Conservation (phyloP, 2,797 vertebrate species). For the Pyrrhura leucotis region DNA sequence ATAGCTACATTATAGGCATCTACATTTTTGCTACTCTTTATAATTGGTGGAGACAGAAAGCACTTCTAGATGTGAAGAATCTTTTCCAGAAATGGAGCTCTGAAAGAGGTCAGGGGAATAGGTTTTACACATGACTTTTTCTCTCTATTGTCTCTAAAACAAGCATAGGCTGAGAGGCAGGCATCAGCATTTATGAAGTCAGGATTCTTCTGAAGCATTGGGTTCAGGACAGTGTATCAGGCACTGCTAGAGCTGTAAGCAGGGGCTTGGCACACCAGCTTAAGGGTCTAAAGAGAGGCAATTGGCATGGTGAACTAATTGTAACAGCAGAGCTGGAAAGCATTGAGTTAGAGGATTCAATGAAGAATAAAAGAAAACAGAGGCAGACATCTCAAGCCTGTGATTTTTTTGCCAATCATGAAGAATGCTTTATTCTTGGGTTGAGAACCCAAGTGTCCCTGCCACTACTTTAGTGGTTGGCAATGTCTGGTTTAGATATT, state of each 20-base stretch:
- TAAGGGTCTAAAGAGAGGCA: background rate
- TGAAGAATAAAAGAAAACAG: background rate
- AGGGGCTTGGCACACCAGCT: background rate
- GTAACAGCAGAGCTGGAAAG: background rate
- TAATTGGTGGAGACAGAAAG: background rate
- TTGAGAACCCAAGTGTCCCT: background rate
- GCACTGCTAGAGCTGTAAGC: background rate
- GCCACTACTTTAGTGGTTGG: background rate
- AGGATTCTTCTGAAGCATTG: background rate
- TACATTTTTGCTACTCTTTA: background rate
- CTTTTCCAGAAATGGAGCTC: background rate
- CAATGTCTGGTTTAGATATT: background rate
- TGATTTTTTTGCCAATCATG: background rate
- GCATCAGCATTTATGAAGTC: background rate
- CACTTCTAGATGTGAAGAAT: background rate
- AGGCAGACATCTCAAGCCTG: background rate
- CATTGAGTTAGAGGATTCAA: background rate
- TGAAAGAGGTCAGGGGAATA: background rate
- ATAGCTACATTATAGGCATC: background rate
- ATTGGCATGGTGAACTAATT: background rate
- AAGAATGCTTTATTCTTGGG: background rate
- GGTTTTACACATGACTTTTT: background rate
- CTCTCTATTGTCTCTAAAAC: background rate
- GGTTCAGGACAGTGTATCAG: background rate
- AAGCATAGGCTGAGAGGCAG: background rate